Conservation (phyloP, 2,797 vertebrate genomes). For the Eulemur mongoz region DNA sequence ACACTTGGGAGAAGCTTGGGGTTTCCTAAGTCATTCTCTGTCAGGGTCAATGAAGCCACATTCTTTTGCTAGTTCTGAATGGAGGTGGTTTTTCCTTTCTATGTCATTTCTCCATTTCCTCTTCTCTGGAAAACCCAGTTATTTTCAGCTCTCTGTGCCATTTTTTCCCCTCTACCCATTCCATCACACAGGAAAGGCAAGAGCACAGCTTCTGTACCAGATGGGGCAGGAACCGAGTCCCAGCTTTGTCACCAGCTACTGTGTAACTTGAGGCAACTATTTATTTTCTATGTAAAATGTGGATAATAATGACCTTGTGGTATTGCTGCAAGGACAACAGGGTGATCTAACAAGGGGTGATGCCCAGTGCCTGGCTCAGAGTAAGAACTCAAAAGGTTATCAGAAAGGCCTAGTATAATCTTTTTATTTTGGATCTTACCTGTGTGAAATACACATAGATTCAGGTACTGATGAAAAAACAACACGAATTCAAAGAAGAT, state of each 20-base stretch:
- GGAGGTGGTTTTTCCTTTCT: background rate
- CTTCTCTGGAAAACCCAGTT: slow-evolving; percentile 28
- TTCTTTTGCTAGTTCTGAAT: background rate
- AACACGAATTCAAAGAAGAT: background rate
- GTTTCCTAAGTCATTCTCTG: background rate
- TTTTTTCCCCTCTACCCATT: background rate
- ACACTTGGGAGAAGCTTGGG: background rate
- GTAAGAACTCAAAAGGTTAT: background rate
- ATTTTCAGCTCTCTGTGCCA: background rate
- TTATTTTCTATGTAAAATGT: background rate
- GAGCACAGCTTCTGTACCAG: background rate
- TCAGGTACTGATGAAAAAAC: background rate
- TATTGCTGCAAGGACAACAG: background rate
- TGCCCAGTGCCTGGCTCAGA: background rate
- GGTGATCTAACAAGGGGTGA: accelerated
- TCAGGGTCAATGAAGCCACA: background rate
- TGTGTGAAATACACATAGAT: background rate
- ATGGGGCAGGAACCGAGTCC: accelerated
- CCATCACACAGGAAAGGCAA: background rate
- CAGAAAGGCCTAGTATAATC: background rate
- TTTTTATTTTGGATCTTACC: background rate
- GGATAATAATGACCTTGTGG: background rate
- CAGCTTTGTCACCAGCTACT: background rate
- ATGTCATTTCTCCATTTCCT: slow-evolving; percentile 26
- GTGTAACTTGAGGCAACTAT: background rate